A percentile compares a stretch with the other conserved stretches of the same genome.
These are phyloP conservation scores for Formica selysi DNA, from an alignment of 1,140 invertebrate species.

Conservation along the genomic window DNA sequence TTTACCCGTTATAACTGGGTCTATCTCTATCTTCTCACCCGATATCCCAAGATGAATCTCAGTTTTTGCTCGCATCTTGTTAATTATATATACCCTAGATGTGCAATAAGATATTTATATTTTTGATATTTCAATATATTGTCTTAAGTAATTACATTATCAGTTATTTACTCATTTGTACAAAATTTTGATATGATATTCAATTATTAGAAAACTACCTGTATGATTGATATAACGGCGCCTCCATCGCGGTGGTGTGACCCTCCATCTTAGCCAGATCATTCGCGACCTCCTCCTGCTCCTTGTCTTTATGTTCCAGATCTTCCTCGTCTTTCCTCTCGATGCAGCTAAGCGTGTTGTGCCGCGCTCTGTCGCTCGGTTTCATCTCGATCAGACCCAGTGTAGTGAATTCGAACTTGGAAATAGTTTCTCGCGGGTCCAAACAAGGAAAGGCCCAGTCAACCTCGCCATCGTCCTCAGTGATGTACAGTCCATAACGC, in stretches of 20 bases:
- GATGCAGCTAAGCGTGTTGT: slow-evolving; percentile 73
- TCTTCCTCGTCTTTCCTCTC: slow-evolving; percentile 74
- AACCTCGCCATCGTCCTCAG: slow-evolving; percentile 98
- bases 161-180: background rate
- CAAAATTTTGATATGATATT: slow-evolving; percentile 3
- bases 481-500: slow-evolving; percentile 95
- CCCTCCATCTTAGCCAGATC: slow-evolving; percentile 89
- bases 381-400: slow-evolving; percentile 94
- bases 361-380: slow-evolving; percentile 83
- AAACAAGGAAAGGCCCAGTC: slow-evolving; percentile 97
- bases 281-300: slow-evolving; percentile 82
- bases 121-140: slow-evolving; percentile 15
- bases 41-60: slow-evolving; percentile 95
- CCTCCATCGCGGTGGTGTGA: slow-evolving; percentile 92
- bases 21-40: slow-evolving; percentile 96
- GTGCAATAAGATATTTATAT: slow-evolving; percentile 2
- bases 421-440: slow-evolving; percentile 94
- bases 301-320: slow-evolving; percentile 82
- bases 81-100: slow-evolving; percentile 90
- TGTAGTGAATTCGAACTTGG: slow-evolving; percentile 96
- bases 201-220: slow-evolving; percentile 74
- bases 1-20: slow-evolving; percentile 91
- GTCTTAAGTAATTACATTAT: background rate
- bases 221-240: slow-evolving; percentile 94
- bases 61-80: slow-evolving; percentile 92